Evolutionary conservation across 2,888 invertebrate genomes (phyloP), one percentile per base, ranked within the genome.

Genomic region (Chrysolina haemoptera): DNA sequence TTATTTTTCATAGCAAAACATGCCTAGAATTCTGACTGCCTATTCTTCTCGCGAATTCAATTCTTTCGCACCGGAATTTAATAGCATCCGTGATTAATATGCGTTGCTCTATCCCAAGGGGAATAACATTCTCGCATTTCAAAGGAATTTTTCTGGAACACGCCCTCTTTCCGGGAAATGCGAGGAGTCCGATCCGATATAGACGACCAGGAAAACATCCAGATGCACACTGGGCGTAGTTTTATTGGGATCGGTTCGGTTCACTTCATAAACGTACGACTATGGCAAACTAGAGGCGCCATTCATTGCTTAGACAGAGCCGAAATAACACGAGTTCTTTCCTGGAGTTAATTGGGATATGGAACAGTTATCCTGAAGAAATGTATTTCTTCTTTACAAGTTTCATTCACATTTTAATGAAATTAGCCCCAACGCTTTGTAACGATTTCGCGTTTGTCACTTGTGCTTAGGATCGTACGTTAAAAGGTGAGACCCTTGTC

Each of bases 191-290:
- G 5, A 16, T 16, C 18, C 14, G 18, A 18, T 18, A 65, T 46
- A 62, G 22, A 12, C 63, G 35, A 27, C 22, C 63, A 40, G 20
- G 40, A 12, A 62, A 63, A 43, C 43, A 41, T 59, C 55, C 27
- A 53, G 71, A 55, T 62, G 71, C 71, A 71, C 71, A 67, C 62
- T 71, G 22, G 66, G 65, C 27, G 62, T 48, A 22, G 67, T 62
- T 71, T 71, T 59, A 71, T 66, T 67, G 66, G 18, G 63, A 66
- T 62, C 71, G 62, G 40, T 62, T 62, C 67, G 67, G 62, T 67
- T 67, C 71, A 62, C 71, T 67, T 46, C 41, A 66, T 71, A 50
- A 12, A 20, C 53, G 53, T 53, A 53, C 20, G 20, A 20, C 53
- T 53, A 20, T 50, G 16, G 12, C 48, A 48, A 48, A 48, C 16